Base-by-base conservation (phyloP, 2,113 vertebrate species). In the Prolemur simus region DNA sequence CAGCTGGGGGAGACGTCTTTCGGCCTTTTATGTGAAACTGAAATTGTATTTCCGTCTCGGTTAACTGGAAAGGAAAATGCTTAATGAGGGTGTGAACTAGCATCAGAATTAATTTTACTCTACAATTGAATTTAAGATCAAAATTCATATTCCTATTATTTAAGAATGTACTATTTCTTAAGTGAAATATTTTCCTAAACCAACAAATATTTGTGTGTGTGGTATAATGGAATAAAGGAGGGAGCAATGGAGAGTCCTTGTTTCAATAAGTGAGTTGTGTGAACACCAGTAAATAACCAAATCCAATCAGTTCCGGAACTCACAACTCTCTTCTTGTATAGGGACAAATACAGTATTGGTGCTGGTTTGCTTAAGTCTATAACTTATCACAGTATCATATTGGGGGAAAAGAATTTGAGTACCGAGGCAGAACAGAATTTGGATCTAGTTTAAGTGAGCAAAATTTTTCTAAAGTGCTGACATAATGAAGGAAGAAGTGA, bases 1-100 rank as follows among this genome's bases (percentile, higher is more conserved):
- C 0, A 18, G 8, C 58, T 87, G 21, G 56, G 91, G 91, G 54
- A 95, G 54, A 5, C 17, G 14, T 47, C 11, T 91, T 89, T 25
- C 45, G 13, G 39, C 54, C 66, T 93, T 90, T 83, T 64, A 15
- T 60, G 8, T 68, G 86, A 89, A 92, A 77, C 49, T 60, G 34
- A 42, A 86, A 45, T 71, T 84, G 69, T n/a, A 89, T 77, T 83
- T 90, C 27, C 85, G 52, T 96, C 20, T 64, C 69, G 37, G 29
- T 92, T 93, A 87, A 15, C 29, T 27, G 45, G 54, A 82, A 63
- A 95, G 94, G 37, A 81, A 52, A 84, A 81, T 42, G 82, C 95
- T 71, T 18, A 0, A 78, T 91, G 95, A 69, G 17, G 81, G 15
- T 74, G n/a, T 39, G 54, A 42, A 37, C 39, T 82, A n/a, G 23